Evolutionary conservation across 2,797 vertebrate genomes (phyloP).

Genomic region (Brachymystax lenok): DNA sequence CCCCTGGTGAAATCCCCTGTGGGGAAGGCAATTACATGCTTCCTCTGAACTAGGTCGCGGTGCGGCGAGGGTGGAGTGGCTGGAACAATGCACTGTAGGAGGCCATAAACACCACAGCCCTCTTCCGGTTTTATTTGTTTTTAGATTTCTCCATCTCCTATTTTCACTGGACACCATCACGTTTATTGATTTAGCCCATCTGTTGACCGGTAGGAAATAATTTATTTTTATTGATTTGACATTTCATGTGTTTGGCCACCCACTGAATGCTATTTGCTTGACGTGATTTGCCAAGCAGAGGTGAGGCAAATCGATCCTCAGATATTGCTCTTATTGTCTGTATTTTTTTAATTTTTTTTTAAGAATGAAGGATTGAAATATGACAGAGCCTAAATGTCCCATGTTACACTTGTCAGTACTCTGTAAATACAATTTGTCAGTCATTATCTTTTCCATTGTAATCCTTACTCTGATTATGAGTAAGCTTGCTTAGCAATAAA

Average conservation of each 20-base stretch:
- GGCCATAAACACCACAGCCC: conserved; percentile 6
- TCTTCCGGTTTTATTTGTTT: conserved; percentile 24
- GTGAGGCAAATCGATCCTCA: background rate
- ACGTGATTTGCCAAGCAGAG: background rate
- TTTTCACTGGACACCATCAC: background rate
- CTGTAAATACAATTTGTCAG: too few species aligned
- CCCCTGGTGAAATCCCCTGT: conserved; percentile 31
- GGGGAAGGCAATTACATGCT: conserved; percentile 40
- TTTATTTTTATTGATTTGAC: background rate
- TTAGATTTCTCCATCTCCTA: background rate
- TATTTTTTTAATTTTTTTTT: background rate
- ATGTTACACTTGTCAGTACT: too few species aligned
- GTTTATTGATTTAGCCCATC: background rate
- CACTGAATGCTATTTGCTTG: background rate
- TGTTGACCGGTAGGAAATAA: background rate
- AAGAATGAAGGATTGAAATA: background rate
- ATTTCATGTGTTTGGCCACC: background rate
- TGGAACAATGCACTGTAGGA: conserved; percentile 36
- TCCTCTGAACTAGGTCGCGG: conserved; percentile 37
- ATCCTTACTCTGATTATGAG: too few species aligned
- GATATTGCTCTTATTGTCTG: background rate
- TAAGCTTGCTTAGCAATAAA: too few species aligned
- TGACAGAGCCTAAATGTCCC: too few species aligned
- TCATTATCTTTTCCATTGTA: too few species aligned
- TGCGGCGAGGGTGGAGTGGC: conserved; percentile 32